Conservation (phyloP, 2,888 invertebrate genomes). For the Apotomis betuletana region DNA sequence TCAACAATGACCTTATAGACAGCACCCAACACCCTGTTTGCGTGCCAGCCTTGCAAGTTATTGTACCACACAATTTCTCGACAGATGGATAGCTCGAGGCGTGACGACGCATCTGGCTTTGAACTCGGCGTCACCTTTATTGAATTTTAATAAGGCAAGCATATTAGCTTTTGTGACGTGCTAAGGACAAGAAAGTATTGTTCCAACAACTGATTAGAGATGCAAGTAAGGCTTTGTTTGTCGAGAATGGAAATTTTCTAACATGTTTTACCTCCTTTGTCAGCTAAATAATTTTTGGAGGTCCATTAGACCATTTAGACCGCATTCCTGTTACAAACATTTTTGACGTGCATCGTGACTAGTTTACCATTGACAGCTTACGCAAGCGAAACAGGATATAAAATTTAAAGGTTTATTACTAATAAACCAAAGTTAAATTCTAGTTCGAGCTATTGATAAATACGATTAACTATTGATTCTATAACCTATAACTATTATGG, state of each 20-base stretch:
- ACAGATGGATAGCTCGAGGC: constrained; percentile 43
- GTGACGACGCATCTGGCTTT: constrained; percentile 51
- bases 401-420: constrained; percentile 3
- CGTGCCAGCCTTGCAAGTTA: constrained; percentile 12
- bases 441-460: constrained; percentile 34
- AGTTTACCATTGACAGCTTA: constrained; percentile 32
- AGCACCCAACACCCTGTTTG: constrained; percentile 26
- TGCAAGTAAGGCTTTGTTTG: constrained; percentile 37
- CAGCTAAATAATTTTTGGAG: constrained; percentile 18
- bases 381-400: constrained; percentile 24
- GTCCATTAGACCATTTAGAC: constrained; percentile 25
- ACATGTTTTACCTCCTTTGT: constrained; percentile 35
- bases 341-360: constrained; percentile 26
- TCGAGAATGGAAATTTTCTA: constrained; percentile 30
- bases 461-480: constrained; percentile 32
- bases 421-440: constrained; percentile 20
- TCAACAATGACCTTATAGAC: constrained; percentile 25
- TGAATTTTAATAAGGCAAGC: constrained; percentile 51
- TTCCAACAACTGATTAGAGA: constrained; percentile 38
- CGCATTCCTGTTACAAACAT: constrained; percentile 34
- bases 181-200: constrained; percentile 36
- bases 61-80: constrained; percentile 37
- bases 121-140: constrained; percentile 52
- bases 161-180: constrained; percentile 40
- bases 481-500: constrained; percentile 46